phyloP scores from a whole-genome alignment of 92 coral and sea anemone genomes.

The Phenganax marumi region DNA sequence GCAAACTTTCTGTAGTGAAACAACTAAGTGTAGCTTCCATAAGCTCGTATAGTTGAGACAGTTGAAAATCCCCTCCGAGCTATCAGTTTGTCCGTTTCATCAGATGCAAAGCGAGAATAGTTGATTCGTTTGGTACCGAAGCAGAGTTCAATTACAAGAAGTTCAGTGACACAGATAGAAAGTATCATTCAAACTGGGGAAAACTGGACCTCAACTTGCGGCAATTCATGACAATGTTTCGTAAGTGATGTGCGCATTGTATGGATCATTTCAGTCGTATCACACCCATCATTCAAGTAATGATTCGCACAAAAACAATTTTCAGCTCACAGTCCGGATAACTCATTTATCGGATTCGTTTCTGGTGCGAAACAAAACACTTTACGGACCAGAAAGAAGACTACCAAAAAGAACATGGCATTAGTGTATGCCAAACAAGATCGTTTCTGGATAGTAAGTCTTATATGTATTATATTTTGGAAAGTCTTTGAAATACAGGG shows the following conservation, averaged over 20 bases:
- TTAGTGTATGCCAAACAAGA: constrained; percentile 57
- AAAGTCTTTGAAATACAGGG: no score
- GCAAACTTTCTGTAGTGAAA: no score
- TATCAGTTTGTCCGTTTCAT: neutral
- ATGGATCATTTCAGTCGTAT: neutral
- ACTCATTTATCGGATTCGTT: constrained; percentile 87
- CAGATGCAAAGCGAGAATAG: constrained; percentile 74
- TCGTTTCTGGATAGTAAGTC: constrained; percentile 46
- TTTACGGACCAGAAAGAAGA: neutral
- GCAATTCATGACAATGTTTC: constrained; percentile 94
- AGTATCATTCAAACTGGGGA: constrained; percentile 77
- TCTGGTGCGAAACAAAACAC: constrained; percentile 46
- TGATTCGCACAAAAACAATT: neutral
- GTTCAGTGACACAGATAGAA: constrained; percentile 55
- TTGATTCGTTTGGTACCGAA: constrained; percentile 96
- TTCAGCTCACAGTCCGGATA: constrained; percentile 97
- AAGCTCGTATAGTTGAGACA: no score
- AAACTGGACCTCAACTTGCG: constrained; percentile 64
- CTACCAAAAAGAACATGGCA: constrained; percentile 58
- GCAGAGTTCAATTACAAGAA: constrained; percentile 81
- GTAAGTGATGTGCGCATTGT: constrained; percentile 51
- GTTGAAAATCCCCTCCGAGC: no score
- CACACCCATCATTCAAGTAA: neutral
- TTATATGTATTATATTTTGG: neutral
- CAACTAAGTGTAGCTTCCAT: no score